Conservation (phyloP, 2,113 vertebrate species). For the Daboia siamensis region DNA sequence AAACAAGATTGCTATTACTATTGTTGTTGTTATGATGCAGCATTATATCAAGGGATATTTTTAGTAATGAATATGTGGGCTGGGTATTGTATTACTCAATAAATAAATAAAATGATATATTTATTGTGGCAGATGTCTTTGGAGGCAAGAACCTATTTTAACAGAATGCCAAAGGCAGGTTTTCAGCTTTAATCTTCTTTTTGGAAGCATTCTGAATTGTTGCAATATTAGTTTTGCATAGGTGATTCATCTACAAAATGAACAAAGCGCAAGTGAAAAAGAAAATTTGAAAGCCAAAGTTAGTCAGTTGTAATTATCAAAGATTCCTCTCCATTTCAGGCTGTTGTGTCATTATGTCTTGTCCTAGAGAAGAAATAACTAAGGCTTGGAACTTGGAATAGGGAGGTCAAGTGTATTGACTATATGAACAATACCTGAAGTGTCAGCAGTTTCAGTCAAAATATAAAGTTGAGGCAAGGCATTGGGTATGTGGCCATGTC, state of each 20-base stretch:
- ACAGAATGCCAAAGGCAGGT: not conserved
- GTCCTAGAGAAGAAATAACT: not conserved
- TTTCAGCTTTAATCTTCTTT: not conserved
- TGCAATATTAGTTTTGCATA: not conserved
- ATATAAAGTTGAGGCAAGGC: not conserved
- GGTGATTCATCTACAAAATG: not conserved
- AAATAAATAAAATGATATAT: not conserved
- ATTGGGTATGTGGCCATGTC: not conserved
- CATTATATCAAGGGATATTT: not conserved
- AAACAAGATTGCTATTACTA: not conserved
- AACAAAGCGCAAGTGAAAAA: not conserved
- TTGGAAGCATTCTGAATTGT: not conserved
- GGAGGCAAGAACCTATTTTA: not conserved
- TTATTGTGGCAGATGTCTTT: not conserved
- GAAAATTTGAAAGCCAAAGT: not conserved
- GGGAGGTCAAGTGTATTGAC: not conserved
- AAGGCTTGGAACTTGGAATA: not conserved
- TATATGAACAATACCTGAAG: not conserved
- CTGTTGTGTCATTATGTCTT: not conserved
- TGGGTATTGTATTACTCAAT: not conserved
- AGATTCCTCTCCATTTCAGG: not conserved
- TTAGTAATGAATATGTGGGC: not conserved
- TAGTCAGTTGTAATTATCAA: not conserved
- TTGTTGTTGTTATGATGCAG: not conserved
- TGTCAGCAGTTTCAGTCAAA: not conserved